Evolutionary conservation across 2,113 vertebrate species (phyloP).

Genomic region (Chiloscyllium plagiosum): DNA sequence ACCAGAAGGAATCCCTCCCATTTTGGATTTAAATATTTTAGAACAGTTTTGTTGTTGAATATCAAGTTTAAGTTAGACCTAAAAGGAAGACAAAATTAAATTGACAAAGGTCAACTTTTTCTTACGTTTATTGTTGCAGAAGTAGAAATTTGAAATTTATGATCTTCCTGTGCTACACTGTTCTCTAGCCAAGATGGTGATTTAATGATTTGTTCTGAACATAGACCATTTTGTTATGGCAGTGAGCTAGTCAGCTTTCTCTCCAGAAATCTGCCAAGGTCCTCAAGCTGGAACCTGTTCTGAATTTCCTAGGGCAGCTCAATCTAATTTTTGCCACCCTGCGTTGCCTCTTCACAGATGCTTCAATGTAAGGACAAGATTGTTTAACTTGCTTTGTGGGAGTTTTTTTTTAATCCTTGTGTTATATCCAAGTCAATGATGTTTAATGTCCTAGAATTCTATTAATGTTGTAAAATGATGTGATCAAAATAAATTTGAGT

Average conservation of each 20-base stretch:
- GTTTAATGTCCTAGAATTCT: background rate
- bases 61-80: background rate
- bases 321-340: background rate
- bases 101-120: background rate
- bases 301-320: background rate
- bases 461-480: background rate
- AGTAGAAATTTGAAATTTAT: background rate
- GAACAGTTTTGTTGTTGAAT: background rate
- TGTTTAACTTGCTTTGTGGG: conserved; percentile 3
- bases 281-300: background rate
- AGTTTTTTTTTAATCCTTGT: background rate
- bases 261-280: background rate
- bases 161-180: background rate
- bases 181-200: background rate
- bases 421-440: background rate
- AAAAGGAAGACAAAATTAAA: background rate
- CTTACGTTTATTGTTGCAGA: background rate
- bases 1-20: background rate
- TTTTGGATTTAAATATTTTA: background rate
- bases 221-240: background rate
- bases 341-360: background rate
- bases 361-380: background rate
- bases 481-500: conserved; percentile 20
- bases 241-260: background rate
- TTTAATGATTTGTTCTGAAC: background rate